These are phyloP conservation scores for Eunapius fragilis DNA, from an alignment of 37 sponge, comb jelly and placozoan genomes.

Conservation along the genomic window DNA sequence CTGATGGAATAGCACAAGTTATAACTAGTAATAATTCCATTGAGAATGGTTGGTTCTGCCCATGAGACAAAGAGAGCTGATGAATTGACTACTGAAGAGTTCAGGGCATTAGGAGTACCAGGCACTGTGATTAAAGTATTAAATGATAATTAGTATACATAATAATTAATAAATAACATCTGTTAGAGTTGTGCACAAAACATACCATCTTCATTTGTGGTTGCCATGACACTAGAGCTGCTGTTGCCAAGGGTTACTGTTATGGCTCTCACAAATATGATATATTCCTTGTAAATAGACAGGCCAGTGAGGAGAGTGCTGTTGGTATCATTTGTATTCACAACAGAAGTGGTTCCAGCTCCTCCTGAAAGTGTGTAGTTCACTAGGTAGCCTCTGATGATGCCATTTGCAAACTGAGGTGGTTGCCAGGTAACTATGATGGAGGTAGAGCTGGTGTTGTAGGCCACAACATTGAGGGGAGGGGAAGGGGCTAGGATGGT, in stretches of 20 bases:
- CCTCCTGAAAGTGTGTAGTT: neutral
- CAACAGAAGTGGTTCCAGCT: neutral
- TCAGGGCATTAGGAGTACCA: slow-evolving; percentile 8
- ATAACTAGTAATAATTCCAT: slow-evolving; percentile 52
- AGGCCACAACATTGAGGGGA: slow-evolving; percentile 20
- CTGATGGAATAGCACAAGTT: slow-evolving; percentile 21
- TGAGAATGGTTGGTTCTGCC: slow-evolving; percentile 21
- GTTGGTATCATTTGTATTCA: neutral
- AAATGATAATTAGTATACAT: neutral
- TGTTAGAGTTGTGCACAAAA: neutral
- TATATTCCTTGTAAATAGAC: slow-evolving; percentile 28
- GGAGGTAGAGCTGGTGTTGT: neutral
- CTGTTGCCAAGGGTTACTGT: slow-evolving; percentile 11
- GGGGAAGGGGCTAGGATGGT: slow-evolving; percentile 31
- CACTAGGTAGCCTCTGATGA: slow-evolving; percentile 18
- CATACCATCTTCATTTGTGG: slow-evolving; percentile 27
- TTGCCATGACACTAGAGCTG: slow-evolving; percentile 11
- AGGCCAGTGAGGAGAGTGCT: slow-evolving; percentile 19
- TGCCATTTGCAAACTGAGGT: slow-evolving; percentile 42
- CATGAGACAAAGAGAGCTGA: slow-evolving; percentile 31
- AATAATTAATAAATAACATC: neutral
- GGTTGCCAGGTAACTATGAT: slow-evolving; percentile 30
- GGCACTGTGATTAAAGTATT: slow-evolving; percentile 34
- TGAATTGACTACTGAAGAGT: neutral
- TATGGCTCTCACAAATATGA: slow-evolving; percentile 14